These are phyloP conservation scores for Neogale vison DNA, from an alignment of 2,113 vertebrate species.

Conservation along the genomic window DNA sequence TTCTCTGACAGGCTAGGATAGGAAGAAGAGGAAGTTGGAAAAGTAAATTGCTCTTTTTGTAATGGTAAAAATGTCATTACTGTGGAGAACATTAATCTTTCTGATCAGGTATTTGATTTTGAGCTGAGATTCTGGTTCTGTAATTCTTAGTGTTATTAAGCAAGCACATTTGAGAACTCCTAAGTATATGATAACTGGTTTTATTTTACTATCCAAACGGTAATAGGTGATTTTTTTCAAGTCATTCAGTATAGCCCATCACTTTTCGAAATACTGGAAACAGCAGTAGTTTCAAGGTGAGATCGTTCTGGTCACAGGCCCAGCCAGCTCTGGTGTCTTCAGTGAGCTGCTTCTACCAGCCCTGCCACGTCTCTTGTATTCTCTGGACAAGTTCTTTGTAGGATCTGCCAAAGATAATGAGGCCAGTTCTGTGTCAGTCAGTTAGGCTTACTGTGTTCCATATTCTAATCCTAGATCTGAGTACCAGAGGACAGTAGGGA, in stretches of 20 bases:
- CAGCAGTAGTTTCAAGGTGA: background rate
- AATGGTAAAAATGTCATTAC: conserved; percentile 67
- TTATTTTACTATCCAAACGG: conserved; percentile 32
- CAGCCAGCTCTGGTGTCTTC: background rate
- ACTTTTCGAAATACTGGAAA: background rate
- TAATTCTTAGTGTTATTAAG: background rate
- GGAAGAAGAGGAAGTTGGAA: conserved; percentile 64
- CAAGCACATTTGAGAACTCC: background rate
- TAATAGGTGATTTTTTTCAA: background rate
- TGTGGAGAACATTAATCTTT: conserved; percentile 54
- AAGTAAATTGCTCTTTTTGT: conserved; percentile 70
- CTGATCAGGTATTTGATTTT: conserved; percentile 50
- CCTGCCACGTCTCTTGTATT: too few species aligned
- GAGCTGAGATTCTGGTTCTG: conserved; percentile 27
- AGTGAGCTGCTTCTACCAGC: background rate
- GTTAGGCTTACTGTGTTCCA: background rate
- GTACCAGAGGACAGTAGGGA: background rate
- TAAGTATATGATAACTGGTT: conserved; percentile 31
- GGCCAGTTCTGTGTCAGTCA: background rate
- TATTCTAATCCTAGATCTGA: background rate
- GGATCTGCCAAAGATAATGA: background rate
- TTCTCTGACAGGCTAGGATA: conserved; percentile 63
- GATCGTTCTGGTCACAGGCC: background rate
- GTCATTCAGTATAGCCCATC: background rate
- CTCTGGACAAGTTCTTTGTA: background rate